A percentile compares a stretch with the other conserved stretches of the same genome.
Conservation (phyloP, 2,888 invertebrate genomes). For the Meghimatium bilineatum region DNA sequence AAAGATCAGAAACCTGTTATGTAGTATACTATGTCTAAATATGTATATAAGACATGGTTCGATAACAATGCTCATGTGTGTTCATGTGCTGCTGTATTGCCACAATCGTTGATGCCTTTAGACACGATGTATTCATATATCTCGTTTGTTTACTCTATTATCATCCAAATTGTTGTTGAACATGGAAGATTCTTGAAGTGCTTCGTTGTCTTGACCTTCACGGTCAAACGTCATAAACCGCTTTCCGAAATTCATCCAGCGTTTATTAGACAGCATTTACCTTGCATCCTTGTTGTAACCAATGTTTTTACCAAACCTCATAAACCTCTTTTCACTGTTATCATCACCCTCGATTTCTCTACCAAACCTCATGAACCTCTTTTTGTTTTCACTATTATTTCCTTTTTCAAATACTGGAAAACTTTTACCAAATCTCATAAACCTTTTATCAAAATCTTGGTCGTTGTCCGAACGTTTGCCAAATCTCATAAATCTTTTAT, state of each 20-base stretch:
- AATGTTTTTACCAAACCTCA: conserved; percentile 61
- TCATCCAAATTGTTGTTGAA: conserved; percentile 47
- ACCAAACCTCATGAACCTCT: conserved; percentile 69
- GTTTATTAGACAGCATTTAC: conserved; percentile 69
- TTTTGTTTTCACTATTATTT: conserved; percentile 26
- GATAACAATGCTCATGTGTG: too few species aligned
- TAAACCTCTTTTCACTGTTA: conserved; percentile 61
- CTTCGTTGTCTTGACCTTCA: conserved; percentile 52
- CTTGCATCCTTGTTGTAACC: conserved; percentile 60
- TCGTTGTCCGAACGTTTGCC: conserved; percentile 51
- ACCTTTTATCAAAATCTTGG: conserved; percentile 40
- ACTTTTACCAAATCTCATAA: conserved; percentile 58
- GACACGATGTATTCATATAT: conserved; percentile 6
- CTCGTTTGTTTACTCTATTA: conserved; percentile 59
- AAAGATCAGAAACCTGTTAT: too few species aligned
- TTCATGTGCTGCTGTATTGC: neutral
- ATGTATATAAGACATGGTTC: neutral
- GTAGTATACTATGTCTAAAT: neutral
- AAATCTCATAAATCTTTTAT: conserved; percentile 71
- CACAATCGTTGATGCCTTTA: neutral
- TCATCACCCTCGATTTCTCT: conserved; percentile 44
- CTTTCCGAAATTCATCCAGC: conserved; percentile 53
- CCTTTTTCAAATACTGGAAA: conserved; percentile 63
- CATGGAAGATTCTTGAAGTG: conserved; percentile 67
- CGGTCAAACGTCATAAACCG: conserved; percentile 69